Evolutionary conservation across 2,113 vertebrate species (phyloP).

Genomic region (Noctilio leporinus): DNA sequence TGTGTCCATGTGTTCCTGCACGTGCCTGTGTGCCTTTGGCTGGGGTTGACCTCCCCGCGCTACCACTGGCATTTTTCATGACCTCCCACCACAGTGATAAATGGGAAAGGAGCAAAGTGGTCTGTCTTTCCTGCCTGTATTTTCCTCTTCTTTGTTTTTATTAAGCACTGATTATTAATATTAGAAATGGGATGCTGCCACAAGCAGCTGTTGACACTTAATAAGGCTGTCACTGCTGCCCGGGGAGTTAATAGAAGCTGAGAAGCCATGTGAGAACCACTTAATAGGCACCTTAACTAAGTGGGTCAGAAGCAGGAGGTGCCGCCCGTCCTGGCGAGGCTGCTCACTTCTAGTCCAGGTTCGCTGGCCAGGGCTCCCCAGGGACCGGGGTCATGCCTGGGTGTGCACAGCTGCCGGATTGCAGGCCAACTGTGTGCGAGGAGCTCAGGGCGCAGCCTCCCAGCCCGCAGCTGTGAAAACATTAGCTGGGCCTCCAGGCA

Average conservation of each 20-base stretch:
- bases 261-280: conserved; percentile 7
- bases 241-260: conserved; percentile 15
- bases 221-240: conserved; percentile 35
- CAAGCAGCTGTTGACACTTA: conserved; percentile 41
- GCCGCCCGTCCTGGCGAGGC: rapidly evolving
- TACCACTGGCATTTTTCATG: not conserved
- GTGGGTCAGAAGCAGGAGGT: not conserved
- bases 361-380: not conserved
- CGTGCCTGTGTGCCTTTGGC: rapidly evolving
- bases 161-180: conserved; percentile 65
- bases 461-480: conserved; percentile 56
- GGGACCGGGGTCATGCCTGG: not conserved
- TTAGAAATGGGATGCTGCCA: conserved; percentile 51
- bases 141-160: conserved; percentile 49
- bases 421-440: not conserved
- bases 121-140: not conserved
- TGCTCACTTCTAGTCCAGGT: not conserved
- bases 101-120: not conserved
- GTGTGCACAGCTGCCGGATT: conserved; percentile 35
- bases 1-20: not conserved
- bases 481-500: not conserved
- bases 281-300: not conserved
- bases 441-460: not conserved
- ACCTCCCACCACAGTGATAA: not conserved
- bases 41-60: rapidly evolving